These are phyloP conservation scores for Martes martes DNA, from an alignment of 2,113 vertebrate genomes.

Conservation along the genomic window DNA sequence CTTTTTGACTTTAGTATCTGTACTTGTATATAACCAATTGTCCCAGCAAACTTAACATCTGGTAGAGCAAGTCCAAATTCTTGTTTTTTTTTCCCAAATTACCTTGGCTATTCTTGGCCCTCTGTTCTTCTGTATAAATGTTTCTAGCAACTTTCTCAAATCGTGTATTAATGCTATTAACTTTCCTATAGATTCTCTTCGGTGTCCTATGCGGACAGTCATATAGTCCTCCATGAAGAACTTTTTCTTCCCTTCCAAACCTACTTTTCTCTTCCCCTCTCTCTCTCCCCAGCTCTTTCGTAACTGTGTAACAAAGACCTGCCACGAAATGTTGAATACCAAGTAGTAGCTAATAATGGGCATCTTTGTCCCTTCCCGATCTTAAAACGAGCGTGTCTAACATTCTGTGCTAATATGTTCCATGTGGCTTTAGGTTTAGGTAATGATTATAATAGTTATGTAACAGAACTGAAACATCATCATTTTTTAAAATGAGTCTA, in stretches of 20 bases:
- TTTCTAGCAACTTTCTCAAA: not conserved
- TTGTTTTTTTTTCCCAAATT: not conserved
- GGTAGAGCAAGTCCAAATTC: not conserved
- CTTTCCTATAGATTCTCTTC: not conserved
- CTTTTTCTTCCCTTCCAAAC: not conserved
- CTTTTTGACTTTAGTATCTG: not conserved
- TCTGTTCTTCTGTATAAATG: not conserved
- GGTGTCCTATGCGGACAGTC: not conserved
- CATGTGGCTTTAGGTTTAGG: not conserved
- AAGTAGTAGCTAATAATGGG: not conserved
- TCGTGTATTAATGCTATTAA: not conserved
- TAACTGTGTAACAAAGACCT: not conserved
- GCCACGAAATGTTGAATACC: not conserved
- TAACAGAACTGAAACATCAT: not conserved
- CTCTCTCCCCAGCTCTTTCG: not conserved
- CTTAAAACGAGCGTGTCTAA: not conserved
- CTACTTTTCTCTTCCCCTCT: not conserved
- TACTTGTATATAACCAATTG: not conserved
- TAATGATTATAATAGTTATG: not conserved
- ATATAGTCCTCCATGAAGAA: not conserved
- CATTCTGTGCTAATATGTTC: not conserved
- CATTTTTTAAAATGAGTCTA: not conserved
- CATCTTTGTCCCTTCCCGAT: not conserved
- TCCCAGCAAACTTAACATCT: not conserved
- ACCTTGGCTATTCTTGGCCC: not conserved